Conservation (phyloP, 2,797 vertebrate genomes). For the Gymnodraco acuticeps region DNA sequence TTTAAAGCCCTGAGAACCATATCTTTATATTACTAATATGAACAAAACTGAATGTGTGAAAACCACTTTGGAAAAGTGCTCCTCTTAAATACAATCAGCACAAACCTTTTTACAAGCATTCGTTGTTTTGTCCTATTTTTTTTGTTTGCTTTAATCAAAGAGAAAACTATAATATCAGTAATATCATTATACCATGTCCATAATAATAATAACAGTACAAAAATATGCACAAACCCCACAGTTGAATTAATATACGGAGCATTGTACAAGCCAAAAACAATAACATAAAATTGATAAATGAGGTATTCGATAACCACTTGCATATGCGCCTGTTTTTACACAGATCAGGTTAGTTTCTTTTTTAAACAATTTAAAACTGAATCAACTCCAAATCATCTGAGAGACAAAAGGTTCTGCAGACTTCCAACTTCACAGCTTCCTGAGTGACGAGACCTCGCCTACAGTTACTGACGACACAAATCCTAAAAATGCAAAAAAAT, state of each 20-base stretch:
- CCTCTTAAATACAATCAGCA: slow-evolving; percentile 88
- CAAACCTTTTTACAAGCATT: slow-evolving; percentile 87
- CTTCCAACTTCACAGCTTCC: slow-evolving; percentile 82
- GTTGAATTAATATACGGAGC: slow-evolving; percentile 85
- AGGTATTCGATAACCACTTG: slow-evolving; percentile 87
- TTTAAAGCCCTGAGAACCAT: slow-evolving; percentile 90
- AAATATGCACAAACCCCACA: slow-evolving; percentile 88
- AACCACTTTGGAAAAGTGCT: slow-evolving; percentile 88
- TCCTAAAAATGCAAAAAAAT: slow-evolving; percentile 51
- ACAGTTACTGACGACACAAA: slow-evolving; percentile 72
- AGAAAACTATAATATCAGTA: slow-evolving; percentile 85
- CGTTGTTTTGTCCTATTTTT: slow-evolving; percentile 80
- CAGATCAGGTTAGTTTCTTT: slow-evolving; percentile 79
- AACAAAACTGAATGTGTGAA: slow-evolving; percentile 87
- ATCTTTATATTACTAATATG: slow-evolving; percentile 87
- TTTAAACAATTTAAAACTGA: slow-evolving; percentile 79
- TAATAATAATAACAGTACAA: slow-evolving; percentile 86
- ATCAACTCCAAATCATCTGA: slow-evolving; percentile 77
- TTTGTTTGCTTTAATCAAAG: slow-evolving; percentile 81
- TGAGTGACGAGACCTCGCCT: slow-evolving; percentile 79
- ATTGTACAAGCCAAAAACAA: slow-evolving; percentile 84
- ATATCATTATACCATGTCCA: slow-evolving; percentile 84
- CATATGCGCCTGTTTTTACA: slow-evolving; percentile 84
- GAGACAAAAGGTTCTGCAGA: slow-evolving; percentile 78
- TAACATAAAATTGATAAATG: slow-evolving; percentile 84